These are phyloP conservation scores for Drosophila nigritarsus DNA, from an alignment of 2,888 invertebrate genomes.

Conservation along the genomic window DNA sequence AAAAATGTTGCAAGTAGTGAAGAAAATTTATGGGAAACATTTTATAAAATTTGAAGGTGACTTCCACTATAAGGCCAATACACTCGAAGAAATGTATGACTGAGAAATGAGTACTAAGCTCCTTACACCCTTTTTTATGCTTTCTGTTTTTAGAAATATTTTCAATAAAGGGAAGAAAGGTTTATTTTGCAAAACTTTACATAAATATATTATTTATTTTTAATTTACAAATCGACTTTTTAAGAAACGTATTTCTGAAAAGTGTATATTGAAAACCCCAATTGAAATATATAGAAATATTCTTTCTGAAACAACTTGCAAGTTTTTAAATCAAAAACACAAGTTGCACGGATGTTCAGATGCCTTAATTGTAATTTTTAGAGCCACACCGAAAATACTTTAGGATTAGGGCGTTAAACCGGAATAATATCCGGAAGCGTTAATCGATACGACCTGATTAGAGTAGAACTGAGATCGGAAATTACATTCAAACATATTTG, in stretches of 20 bases:
- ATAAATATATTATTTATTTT: neutral
- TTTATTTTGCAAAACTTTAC: neutral
- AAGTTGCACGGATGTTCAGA: no score
- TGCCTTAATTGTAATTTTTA: neutral
- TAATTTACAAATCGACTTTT: no score
- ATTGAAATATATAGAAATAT: no score
- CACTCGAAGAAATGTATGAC: neutral
- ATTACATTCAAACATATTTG: rapidly evolving
- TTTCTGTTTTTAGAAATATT: no score
- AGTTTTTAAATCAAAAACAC: neutral
- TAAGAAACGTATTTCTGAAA: neutral
- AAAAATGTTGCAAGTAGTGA: neutral
- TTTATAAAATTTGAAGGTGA: neutral
- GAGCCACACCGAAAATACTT: no score
- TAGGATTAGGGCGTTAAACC: no score
- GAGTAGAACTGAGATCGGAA: neutral
- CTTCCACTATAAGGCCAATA: rapidly evolving
- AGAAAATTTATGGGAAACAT: neutral
- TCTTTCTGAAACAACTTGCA: neutral
- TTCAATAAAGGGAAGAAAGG: no score
- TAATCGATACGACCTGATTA: neutral
- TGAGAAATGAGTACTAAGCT: neutral
- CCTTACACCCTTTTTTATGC: neutral
- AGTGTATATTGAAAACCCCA: no score
- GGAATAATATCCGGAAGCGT: neutral